Base-by-base conservation (phyloP, 1,140 invertebrate genomes). In the Charaxes varanes region DNA sequence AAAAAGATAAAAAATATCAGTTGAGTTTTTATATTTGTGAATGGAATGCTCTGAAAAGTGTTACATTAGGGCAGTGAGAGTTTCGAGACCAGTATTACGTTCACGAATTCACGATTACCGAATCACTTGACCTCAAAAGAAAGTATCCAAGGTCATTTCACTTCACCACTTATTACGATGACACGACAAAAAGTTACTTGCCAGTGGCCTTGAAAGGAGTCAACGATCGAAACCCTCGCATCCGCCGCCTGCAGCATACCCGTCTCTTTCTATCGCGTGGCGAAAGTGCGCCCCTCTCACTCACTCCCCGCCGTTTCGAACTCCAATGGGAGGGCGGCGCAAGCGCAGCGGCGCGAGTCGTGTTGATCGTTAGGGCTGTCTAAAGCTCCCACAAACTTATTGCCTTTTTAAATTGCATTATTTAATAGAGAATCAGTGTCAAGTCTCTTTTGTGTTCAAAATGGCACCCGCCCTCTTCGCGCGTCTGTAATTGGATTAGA, bases 151-250 rank as follows among this genome's bases (percentile, higher is more conserved):
- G 70, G 72, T 77, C 66, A 73, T 50, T 70, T 61, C 58, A 62
- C 57, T 64, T 47, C 57, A 51, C 53, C 38, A 35, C 31, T 41
- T 62, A 66, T 63, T 71, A 68, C 60, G 62, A 68, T 65, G 62
- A 72, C 65, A 56, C 47, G 53, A 71, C 58, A 74, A 79, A 76
- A 79, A 68, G 56, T 59, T 40, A 58, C 62, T 67, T 57, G 67
- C 41, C 44, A 53, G 43, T 76, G 72, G 69, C 77, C 74, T 79
- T 79, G 74, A 69, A 52, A 59, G 60, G 49, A 81, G 74, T 79
- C 77, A 81, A 77, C 63, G 77, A 62, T 77, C 77, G 72, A 52
- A 68, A 64, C 73, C 65, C 67, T 76, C 58, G 65, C 69, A 74
- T 79, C 71, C 72, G 71, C 45, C 66, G 63, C 32, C 55, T 71